Conservation (phyloP, 2,888 invertebrate species). For the Hoplodrina blanda region DNA sequence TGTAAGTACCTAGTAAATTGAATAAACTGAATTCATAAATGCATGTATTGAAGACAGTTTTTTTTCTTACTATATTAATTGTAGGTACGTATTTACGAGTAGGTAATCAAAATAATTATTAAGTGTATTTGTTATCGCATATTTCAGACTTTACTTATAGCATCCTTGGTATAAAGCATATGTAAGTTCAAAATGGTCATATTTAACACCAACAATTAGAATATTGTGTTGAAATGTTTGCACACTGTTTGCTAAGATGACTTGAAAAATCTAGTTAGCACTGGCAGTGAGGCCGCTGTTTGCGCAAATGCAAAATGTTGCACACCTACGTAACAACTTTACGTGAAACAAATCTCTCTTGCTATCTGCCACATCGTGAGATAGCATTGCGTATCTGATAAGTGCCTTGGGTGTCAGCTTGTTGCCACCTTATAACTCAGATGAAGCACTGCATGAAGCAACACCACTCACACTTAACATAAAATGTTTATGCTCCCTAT, state of each 20-base stretch:
- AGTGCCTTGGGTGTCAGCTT: constrained; percentile 46
- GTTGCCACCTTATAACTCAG: constrained; percentile 63
- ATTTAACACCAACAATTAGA: constrained; percentile 38
- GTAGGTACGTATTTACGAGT: constrained; percentile 6
- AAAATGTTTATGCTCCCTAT: constrained; percentile 62
- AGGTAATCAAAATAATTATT: constrained; percentile 35
- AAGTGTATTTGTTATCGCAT: constrained; percentile 17
- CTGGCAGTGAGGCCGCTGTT: constrained; percentile 23
- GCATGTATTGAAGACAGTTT: constrained; percentile 27
- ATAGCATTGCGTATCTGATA: constrained; percentile 49
- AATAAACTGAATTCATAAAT: constrained; percentile 39
- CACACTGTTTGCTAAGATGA: constrained; percentile 37
- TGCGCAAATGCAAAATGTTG: constrained; percentile 37
- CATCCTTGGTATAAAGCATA: constrained; percentile 31
- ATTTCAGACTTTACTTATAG: constrained; percentile 43
- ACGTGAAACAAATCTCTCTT: constrained; percentile 38
- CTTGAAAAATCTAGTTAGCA: constrained; percentile 42
- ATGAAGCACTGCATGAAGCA: constrained; percentile 68
- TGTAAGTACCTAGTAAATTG: constrained; percentile 1
- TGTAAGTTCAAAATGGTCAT: constrained; percentile 27
- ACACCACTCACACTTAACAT: constrained; percentile 69
- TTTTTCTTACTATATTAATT: constrained; percentile 14
- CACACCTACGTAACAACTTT: constrained; percentile 22
- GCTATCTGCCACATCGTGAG: constrained; percentile 47
- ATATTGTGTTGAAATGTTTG: constrained; percentile 38